phyloP scores from a whole-genome alignment of 1,140 invertebrate genomes.

The Capitella teleta region DNA sequence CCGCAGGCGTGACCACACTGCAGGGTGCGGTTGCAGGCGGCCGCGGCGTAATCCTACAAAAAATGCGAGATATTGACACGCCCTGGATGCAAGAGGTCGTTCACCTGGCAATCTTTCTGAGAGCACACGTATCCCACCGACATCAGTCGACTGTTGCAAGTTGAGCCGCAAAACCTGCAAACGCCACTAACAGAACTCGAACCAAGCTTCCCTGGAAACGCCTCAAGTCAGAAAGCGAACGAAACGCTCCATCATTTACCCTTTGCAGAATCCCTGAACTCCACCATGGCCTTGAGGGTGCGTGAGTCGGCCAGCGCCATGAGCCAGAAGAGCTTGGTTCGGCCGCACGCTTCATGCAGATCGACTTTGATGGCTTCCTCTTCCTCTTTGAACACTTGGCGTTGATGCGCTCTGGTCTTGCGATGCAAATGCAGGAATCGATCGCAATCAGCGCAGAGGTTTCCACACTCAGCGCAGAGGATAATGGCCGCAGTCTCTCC shows the following conservation, averaged over 20 bases:
- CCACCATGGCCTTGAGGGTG: constrained; percentile 84
- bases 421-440: constrained; percentile 83
- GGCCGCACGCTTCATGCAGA: constrained; percentile 87
- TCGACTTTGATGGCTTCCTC: constrained; percentile 78
- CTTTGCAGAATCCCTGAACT: constrained; percentile 67
- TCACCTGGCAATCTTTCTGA: constrained; percentile 79
- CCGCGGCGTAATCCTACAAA: constrained; percentile 64
- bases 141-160: constrained; percentile 68
- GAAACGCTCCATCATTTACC: no score
- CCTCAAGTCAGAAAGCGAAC: constrained; percentile 9
- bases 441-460: constrained; percentile 91
- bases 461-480: constrained; percentile 76
- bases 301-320: constrained; percentile 80
- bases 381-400: constrained; percentile 91
- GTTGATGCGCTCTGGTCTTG: constrained; percentile 69
- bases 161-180: constrained; percentile 84
- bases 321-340: constrained; percentile 91
- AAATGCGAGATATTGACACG: constrained; percentile 2
- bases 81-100: not conserved
- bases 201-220: constrained; percentile 22
- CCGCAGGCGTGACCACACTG: constrained; percentile 85
- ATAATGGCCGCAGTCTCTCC: constrained; percentile 86
- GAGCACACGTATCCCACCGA: constrained; percentile 87
- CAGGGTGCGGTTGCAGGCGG: constrained; percentile 67
- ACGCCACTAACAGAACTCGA: constrained; percentile 49